Conservation (phyloP, 2,797 vertebrate genomes). For the Coluber constrictor region DNA sequence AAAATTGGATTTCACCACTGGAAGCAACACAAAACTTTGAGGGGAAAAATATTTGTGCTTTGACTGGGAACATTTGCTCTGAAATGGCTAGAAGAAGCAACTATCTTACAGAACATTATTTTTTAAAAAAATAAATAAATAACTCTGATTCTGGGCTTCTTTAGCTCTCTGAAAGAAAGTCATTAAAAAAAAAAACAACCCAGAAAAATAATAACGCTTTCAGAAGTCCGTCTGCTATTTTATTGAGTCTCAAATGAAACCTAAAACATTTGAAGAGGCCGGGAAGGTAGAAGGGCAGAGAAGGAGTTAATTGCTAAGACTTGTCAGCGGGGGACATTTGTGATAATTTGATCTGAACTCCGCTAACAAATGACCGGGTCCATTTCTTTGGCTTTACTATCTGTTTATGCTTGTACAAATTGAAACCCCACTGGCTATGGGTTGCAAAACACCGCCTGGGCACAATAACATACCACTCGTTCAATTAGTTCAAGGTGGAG, state of each 20-base stretch:
- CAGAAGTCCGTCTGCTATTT: conserved; percentile 68
- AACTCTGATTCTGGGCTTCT: neutral
- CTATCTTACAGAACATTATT: neutral
- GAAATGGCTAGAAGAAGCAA: neutral
- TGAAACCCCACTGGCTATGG: conserved; percentile 96
- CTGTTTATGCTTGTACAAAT: conserved; percentile 99
- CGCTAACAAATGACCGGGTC: conserved; percentile 94
- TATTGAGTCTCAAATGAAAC: conserved; percentile 73
- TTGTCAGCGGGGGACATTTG: conserved; percentile 87
- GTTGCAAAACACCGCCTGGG: conserved; percentile 71
- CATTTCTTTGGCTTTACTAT: conserved; percentile 98
- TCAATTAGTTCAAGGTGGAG: conserved; percentile 99
- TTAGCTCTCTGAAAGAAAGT: neutral
- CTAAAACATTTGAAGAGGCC: conserved; percentile 78
- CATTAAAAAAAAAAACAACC: neutral
- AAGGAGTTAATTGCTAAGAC: conserved; percentile 83
- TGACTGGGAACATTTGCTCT: neutral
- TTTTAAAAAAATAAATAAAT: neutral
- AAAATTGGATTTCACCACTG: too few species aligned
- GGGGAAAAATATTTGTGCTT: neutral
- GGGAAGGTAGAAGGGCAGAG: conserved; percentile 71
- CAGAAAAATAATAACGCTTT: conserved; percentile 37
- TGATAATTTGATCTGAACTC: conserved; percentile 98
- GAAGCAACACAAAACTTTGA: neutral
- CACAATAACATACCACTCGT: conserved; percentile 83